phyloP scores from a whole-genome alignment of 2,888 invertebrate species.

The Catonia carolina region DNA sequence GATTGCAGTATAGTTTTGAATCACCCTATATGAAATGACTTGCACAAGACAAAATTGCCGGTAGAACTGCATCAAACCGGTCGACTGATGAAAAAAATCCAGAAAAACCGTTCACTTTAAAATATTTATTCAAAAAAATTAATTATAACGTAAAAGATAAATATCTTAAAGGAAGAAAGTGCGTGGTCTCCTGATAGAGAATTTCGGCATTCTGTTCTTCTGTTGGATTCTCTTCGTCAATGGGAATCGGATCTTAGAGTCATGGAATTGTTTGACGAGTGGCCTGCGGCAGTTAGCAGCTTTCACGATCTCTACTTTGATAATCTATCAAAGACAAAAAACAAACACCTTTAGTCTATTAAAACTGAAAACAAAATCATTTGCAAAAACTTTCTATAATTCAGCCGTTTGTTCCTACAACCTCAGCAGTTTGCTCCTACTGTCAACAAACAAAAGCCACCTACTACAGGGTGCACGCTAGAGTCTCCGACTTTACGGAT shows the following conservation, averaged over 20 bases:
- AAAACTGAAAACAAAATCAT: not conserved
- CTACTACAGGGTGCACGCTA: too few species aligned
- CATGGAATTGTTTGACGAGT: constrained; percentile 97
- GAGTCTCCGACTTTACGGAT: too few species aligned
- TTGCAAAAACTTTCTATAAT: not conserved
- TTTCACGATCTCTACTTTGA: constrained; percentile 89
- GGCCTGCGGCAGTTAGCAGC: constrained; percentile 86
- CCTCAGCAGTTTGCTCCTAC: too few species aligned
- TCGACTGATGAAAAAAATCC: too few species aligned
- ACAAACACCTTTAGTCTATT: not conserved
- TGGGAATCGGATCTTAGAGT: constrained; percentile 94
- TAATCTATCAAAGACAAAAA: constrained; percentile 60
- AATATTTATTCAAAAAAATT: too few species aligned
- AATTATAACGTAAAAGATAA: too few species aligned
- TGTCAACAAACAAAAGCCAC: too few species aligned
- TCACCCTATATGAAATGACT: too few species aligned
- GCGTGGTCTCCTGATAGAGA: constrained; percentile 75
- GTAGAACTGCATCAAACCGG: too few species aligned
- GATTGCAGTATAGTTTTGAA: too few species aligned
- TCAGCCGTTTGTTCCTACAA: not conserved
- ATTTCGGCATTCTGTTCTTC: constrained; percentile 73
- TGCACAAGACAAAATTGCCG: too few species aligned
- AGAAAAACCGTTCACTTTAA: too few species aligned
- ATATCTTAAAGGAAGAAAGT: constrained; percentile 61
- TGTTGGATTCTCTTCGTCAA: constrained; percentile 85